Evolutionary conservation across 2,113 vertebrate genomes (phyloP), one percentile per base, ranked within the genome.

Genomic region (Holacanthus passer): DNA sequence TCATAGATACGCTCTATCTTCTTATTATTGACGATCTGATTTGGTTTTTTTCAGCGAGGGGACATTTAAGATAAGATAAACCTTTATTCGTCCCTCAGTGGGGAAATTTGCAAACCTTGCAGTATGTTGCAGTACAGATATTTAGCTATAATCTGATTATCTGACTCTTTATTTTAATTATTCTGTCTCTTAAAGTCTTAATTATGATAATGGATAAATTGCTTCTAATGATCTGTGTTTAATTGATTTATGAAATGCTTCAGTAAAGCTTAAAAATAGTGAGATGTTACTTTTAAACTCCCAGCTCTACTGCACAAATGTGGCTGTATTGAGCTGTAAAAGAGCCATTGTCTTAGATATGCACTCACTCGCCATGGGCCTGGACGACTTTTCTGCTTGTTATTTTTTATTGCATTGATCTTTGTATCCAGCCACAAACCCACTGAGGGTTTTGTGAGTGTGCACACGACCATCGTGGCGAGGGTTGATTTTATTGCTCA

Each of bases 341-440:
- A 43, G 29, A 80, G 22, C 0, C 3, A 3, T n/a, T 16, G 48
- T 53, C 48, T 70, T 2, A 9, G 32, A 73, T 12, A 35, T 6
- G 13, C 29, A 70, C n/a, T 9, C 24, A 16, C 20, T 68, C 12
- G 7, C 73, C 45, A 20, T 6, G 37, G 66, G 39, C 72, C 37
- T 47, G 39, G 29, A 20, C 1, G 13, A 10, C 22, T 59, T 22
- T 29, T 65, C 19, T 24, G 27, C 47, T 72, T 29, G 48, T 83
- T 83, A 39, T 66, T 65, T 32, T 37, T 56, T 13, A 24, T 20
- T 64, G 68, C 48, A 56, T 20, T 27, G 31, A 72, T 72, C 50
- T 52, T 37, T 45, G 13, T 35, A 39, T 55, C 35, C 20, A 47
- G 22, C 31, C 24, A 58, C 56, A 69, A 74, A 11, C 10, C 56